Conservation (phyloP, 2,888 invertebrate species). For the Pollenia amentaria region DNA sequence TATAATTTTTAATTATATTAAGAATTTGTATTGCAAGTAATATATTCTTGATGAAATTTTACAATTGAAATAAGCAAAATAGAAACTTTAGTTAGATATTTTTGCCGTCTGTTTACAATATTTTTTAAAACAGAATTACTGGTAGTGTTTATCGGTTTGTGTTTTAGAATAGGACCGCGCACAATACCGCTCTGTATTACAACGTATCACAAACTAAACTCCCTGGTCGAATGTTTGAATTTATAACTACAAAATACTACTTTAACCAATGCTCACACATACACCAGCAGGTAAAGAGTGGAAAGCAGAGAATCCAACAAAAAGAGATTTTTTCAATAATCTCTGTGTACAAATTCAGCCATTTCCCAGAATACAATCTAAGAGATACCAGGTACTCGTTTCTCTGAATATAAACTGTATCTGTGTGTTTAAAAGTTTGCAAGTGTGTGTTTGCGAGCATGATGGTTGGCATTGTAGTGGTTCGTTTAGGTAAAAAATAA, state of each 20-base stretch:
- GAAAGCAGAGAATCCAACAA: not conserved
- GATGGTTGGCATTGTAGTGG: conserved; percentile 16
- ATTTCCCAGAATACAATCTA: conserved; percentile 72
- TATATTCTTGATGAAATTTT: conserved; percentile 15
- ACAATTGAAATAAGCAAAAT: conserved; percentile 2
- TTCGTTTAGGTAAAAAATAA: conserved; percentile 55
- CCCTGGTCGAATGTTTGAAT: conserved; percentile 56
- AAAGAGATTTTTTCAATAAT: conserved; percentile 38
- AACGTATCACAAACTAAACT: conserved; percentile 81
- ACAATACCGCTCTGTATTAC: conserved; percentile 79
- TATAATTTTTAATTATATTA: conserved; percentile 12
- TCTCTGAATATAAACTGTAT: conserved; percentile 45
- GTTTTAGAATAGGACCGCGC: conserved; percentile 64
- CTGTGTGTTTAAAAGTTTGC: conserved; percentile 18
- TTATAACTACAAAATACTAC: conserved; percentile 70
- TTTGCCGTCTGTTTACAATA: conserved; percentile 64
- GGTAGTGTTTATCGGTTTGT: conserved; percentile 37
- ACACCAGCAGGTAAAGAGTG: conserved; percentile 27
- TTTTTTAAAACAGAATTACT: conserved; percentile 27
- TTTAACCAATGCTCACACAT: conserved; percentile 58
- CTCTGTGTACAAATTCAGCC: conserved; percentile 65
- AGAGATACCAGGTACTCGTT: conserved; percentile 55
- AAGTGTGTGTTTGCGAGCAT: not conserved
- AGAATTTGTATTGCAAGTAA: conserved; percentile 4
- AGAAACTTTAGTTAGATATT: conserved; percentile 41